A percentile compares a stretch with the other conserved stretches of the same genome.
phyloP scores from a whole-genome alignment of 2,113 vertebrate species.

The Hiodon alosoides region DNA sequence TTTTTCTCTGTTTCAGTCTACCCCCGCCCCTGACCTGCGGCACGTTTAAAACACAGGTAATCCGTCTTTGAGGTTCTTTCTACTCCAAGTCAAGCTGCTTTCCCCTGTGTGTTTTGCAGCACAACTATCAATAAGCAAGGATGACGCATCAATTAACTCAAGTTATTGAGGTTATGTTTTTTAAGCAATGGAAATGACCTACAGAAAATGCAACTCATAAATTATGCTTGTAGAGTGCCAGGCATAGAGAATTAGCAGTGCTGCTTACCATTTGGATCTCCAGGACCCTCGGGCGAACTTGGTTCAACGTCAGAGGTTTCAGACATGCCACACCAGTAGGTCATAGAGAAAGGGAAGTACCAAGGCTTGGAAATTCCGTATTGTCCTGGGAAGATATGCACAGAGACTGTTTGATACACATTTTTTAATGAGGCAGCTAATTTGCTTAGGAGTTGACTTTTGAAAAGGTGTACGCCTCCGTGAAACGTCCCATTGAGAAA shows the following conservation, averaged over 20 bases:
- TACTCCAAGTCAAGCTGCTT: slow-evolving; percentile 29
- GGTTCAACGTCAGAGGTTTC: slow-evolving; percentile 22
- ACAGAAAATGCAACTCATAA: slow-evolving; percentile 13
- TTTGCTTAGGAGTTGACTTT: neutral
- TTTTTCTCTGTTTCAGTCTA: too few species aligned
- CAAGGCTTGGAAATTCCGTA: slow-evolving; percentile 90
- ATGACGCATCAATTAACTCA: slow-evolving; percentile 26
- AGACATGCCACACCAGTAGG: slow-evolving; percentile 80
- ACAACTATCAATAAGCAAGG: slow-evolving; percentile 40
- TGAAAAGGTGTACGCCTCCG: neutral
- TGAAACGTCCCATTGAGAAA: neutral
- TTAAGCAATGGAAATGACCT: slow-evolving; percentile 11
- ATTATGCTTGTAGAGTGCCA: neutral
- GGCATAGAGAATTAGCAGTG: slow-evolving; percentile 2
- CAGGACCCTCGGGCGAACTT: slow-evolving; percentile 26
- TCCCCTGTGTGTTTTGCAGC: slow-evolving; percentile 25
- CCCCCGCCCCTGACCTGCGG: too few species aligned
- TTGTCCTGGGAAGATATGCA: slow-evolving; percentile 70
- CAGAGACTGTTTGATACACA: neutral
- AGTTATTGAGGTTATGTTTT: slow-evolving; percentile 19
- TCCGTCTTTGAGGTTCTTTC: neutral
- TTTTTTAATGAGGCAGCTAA: neutral
- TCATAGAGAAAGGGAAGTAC: slow-evolving; percentile 89
- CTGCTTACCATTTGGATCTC: slow-evolving; percentile 44
- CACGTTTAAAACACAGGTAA: neutral